phyloP scores from a whole-genome alignment of 2,113 vertebrate genomes.

The Camelus bactrianus region DNA sequence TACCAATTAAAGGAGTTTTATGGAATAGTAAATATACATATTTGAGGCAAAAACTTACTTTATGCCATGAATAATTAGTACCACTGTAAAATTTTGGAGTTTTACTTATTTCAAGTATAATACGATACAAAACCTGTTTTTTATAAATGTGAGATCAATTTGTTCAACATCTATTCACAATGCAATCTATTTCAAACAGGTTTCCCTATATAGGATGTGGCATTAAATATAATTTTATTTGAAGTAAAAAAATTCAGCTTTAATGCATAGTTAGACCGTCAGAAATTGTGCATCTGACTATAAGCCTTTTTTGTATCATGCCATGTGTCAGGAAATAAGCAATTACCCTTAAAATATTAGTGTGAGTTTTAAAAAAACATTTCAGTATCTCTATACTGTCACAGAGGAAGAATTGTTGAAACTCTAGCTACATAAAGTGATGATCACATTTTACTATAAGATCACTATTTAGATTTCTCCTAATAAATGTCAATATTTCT shows the following conservation, averaged over 20 bases:
- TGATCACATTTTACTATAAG: background rate
- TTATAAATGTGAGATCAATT: background rate
- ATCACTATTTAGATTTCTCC: background rate
- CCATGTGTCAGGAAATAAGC: background rate
- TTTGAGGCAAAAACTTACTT: background rate
- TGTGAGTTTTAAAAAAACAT: background rate
- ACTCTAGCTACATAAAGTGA: background rate
- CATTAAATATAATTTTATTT: slow-evolving; percentile 8
- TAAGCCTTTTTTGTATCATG: background rate
- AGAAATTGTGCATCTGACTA: background rate
- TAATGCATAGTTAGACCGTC: background rate
- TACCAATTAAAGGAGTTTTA: background rate
- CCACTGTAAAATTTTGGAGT: background rate
- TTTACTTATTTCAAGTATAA: slow-evolving; percentile 43
- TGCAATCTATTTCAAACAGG: background rate
- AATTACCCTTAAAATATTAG: background rate
- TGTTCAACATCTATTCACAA: background rate
- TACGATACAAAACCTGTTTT: background rate
- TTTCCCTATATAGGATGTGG: background rate
- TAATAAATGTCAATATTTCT: background rate
- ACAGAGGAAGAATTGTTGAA: background rate
- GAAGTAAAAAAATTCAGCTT: background rate
- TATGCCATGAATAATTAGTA: background rate
- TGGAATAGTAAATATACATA: background rate
- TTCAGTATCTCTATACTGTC: background rate